Evolutionary conservation across 2,888 invertebrate genomes (phyloP).

Genomic region (Sipha maydis): DNA sequence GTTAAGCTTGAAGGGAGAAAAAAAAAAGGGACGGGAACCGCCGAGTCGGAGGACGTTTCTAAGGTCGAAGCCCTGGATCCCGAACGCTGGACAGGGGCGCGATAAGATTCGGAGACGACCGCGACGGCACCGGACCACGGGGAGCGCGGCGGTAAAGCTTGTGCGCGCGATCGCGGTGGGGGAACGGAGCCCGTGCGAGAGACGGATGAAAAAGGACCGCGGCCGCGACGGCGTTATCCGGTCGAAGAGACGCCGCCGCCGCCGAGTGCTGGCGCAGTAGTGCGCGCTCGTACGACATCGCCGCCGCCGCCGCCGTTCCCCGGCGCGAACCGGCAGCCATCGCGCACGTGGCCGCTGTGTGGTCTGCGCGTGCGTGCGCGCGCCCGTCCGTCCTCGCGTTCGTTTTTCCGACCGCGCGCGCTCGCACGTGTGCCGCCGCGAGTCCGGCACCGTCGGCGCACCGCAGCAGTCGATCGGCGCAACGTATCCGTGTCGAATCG

Average conservation of each 20-base stretch:
- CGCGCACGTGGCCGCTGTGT: not conserved
- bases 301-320: too few species aligned
- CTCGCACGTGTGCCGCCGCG: not conserved
- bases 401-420: not conserved
- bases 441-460: too few species aligned
- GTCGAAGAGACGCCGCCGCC: not conserved
- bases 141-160: not conserved
- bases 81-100: not conserved
- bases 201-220: not conserved
- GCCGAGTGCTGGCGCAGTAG: too few species aligned
- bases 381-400: not conserved
- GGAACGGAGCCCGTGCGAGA: too few species aligned
- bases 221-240: not conserved
- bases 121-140: not conserved
- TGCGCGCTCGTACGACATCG: not conserved
- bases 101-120: not conserved
- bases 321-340: too few species aligned
- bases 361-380: too few species aligned
- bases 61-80: too few species aligned
- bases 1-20: too few species aligned
- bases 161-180: too few species aligned
- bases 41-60: too few species aligned
- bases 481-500: not conserved
- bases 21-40: too few species aligned
- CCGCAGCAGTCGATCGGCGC: too few species aligned